Evolutionary conservation across 1,140 invertebrate genomes (phyloP).

Genomic region (Diprion similis): DNA sequence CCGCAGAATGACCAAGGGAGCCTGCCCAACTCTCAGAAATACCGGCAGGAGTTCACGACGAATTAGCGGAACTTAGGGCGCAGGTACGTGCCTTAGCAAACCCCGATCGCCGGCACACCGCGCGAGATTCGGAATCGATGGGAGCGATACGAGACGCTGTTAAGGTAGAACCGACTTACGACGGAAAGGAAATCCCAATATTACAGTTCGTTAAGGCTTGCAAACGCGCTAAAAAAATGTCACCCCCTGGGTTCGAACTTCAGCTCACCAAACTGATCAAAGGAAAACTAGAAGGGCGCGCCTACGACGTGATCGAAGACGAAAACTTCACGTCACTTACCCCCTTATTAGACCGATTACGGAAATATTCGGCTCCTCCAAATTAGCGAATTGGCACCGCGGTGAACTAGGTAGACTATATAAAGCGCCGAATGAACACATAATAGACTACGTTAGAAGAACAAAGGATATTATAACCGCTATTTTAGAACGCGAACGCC

Average conservation of each 20-base stretch:
- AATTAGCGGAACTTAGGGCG: too few relatives aligned
- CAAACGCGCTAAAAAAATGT: not conserved
- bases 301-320: not conserved
- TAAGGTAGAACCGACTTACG: not conserved
- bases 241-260: not conserved
- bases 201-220: not conserved
- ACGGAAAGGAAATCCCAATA: constrained; percentile 6
- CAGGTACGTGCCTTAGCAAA: too few relatives aligned
- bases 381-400: not conserved
- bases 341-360: not conserved
- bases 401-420: too few relatives aligned
- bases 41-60: too few relatives aligned
- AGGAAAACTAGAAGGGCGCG: not conserved
- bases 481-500: too few relatives aligned
- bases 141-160: not conserved
- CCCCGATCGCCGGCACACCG: too few relatives aligned
- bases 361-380: not conserved
- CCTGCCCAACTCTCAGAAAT: too few relatives aligned
- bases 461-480: too few relatives aligned
- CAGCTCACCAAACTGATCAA: not conserved
- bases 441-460: too few relatives aligned
- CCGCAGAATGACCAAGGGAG: too few relatives aligned
- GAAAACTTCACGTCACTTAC: not conserved
- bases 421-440: too few relatives aligned
- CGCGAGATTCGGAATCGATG: too few relatives aligned